These are phyloP conservation scores for Micromesistius poutassou DNA, from an alignment of 2,797 vertebrate species.

Conservation along the genomic window DNA sequence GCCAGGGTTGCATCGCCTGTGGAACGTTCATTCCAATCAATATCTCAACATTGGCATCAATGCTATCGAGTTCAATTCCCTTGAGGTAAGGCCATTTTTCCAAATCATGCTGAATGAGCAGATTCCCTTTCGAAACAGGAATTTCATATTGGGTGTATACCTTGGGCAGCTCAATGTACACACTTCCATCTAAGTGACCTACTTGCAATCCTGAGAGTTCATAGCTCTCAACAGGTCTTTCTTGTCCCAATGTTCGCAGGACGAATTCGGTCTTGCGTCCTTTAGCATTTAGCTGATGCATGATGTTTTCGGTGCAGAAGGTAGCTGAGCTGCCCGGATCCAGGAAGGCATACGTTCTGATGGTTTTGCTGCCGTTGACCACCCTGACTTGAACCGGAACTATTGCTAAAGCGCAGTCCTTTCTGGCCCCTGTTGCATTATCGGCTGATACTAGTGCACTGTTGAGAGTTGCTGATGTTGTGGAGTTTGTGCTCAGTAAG, in stretches of 20 bases:
- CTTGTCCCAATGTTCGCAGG: slow-evolving; percentile 9
- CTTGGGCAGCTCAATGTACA: slow-evolving; percentile 13
- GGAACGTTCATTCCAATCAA: slow-evolving; percentile 14
- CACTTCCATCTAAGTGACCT: slow-evolving; percentile 5
- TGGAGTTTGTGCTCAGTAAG: not conserved
- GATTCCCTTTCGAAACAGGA: slow-evolving; percentile 18
- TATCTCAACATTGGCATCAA: slow-evolving; percentile 12
- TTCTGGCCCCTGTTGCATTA: slow-evolving; percentile 8
- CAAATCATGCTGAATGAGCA: slow-evolving; percentile 8
- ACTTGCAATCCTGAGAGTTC: slow-evolving; percentile 23
- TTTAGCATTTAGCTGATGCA: slow-evolving; percentile 7
- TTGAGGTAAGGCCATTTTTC: slow-evolving; percentile 12
- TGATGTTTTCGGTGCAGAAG: slow-evolving; percentile 6
- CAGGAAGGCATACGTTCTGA: slow-evolving; percentile 9
- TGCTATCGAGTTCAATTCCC: not conserved
- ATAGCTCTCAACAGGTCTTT: slow-evolving; percentile 8
- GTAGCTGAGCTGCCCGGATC: not conserved
- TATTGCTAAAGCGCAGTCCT: slow-evolving; percentile 13
- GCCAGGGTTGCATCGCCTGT: slow-evolving; percentile 14
- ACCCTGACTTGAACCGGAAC: slow-evolving; percentile 14
- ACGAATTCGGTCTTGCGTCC: not conserved
- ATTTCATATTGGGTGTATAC: slow-evolving; percentile 29
- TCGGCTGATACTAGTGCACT: slow-evolving; percentile 15
- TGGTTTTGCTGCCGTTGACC: slow-evolving; percentile 3
- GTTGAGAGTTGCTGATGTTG: not conserved